Base-by-base conservation (phyloP, 2,797 vertebrate species). In the Girardinus metallicus region DNA sequence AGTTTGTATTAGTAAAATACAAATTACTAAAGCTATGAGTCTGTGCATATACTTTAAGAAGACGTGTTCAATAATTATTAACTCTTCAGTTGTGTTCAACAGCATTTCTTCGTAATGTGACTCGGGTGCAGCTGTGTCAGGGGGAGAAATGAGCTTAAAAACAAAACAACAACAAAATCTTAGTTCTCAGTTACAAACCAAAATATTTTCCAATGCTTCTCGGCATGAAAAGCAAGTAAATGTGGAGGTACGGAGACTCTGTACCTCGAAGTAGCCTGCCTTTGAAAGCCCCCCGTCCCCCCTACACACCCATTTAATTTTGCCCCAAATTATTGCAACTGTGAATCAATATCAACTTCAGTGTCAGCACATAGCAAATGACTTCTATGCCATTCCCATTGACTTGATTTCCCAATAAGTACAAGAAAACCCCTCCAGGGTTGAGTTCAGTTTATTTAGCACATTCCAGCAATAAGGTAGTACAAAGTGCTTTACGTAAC, bases 31-130 rank as follows among this genome's bases (percentile, higher is more conserved):
- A 77, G 44, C 68, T 9, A 1, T 46, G 57, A 75, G 74, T 75
- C 66, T 85, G 55, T 80, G 75, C 80, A 85, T 72, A 49, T 80
- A 70, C 74, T 73, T 73, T 75, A 68, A 81, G 80, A 84, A 82
- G 51, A 82, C 29, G 26, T 83, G 83, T 83, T 81, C 81, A 76
- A 31, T 21, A 57, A 74, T 78, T 85, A 81, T 85, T 86, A 88
- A 83, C 80, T 75, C 8, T 46, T 29, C 44, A 29, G 0, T 15
- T 43, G 39, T 70, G 13, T 43, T 43, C 41, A 26, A 11, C n/a
- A 43, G 39, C 21, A 41, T 11, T 43, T 70, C 21, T 70, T 41
- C 36, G 13, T n/a, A 12, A 13, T 41, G 10, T 26, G 36, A 5
- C 64, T 26, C 21, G 1, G 36, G 64, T 68, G 10, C 64, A 4